Percentiles rank a stretch among this genome's conserved stretches.
Conservation (phyloP, 1,140 invertebrate genomes). For the Sitophilus oryzae region DNA sequence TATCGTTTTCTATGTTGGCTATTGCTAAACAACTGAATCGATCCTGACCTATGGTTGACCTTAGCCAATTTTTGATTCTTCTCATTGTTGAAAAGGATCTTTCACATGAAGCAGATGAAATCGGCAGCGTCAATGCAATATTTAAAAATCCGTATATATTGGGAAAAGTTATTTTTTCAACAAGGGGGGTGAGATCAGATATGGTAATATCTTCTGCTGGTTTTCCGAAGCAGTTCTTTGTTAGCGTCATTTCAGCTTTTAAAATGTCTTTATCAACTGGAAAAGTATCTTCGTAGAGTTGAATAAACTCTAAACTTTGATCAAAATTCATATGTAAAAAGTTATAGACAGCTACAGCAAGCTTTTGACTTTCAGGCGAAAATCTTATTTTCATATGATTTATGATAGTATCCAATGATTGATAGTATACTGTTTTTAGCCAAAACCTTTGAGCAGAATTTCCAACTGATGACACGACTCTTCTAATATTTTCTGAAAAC, state of each 20-base stretch:
- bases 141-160: slow-evolving; percentile 1
- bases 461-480: background rate
- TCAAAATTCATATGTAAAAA: background rate
- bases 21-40: background rate
- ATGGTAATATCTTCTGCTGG: background rate
- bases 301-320: background rate
- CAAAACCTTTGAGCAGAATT: slow-evolving; percentile 4
- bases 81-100: background rate
- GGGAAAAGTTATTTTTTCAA: background rate
- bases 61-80: slow-evolving; percentile 3
- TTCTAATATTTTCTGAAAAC: too few relatives aligned
- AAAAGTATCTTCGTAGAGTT: slow-evolving; percentile 1
- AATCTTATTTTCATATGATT: background rate
- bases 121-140: slow-evolving; percentile 2
- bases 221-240: background rate
- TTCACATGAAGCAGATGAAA: slow-evolving; percentile 6
- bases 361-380: background rate
- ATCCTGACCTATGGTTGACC: background rate
- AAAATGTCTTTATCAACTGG: background rate
- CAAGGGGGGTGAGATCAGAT: background rate
- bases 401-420: background rate
- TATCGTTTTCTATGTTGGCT: background rate
- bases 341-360: background rate
- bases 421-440: background rate
- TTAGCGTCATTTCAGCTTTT: background rate